phyloP scores from a whole-genome alignment of 2,113 vertebrate genomes.

The Anhinga rufa region DNA sequence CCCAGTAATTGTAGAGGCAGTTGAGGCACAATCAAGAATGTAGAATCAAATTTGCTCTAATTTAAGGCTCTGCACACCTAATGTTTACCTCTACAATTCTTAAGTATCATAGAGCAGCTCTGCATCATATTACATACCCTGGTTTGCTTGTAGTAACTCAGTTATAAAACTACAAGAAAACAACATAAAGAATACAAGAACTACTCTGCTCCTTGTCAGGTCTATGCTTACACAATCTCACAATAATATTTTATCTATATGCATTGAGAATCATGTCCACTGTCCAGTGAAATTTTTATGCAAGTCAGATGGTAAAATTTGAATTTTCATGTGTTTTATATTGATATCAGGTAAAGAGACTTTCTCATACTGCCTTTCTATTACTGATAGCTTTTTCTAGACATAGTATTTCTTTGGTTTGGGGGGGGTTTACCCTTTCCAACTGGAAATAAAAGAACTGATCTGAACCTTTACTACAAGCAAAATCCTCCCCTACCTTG shows the following conservation, averaged over 20 bases:
- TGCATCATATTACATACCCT: not conserved
- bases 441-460: constrained; percentile 32
- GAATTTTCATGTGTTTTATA: not conserved
- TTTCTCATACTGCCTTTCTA: not conserved
- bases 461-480: constrained; percentile 19
- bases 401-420: not conserved
- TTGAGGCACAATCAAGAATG: not conserved
- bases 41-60: not conserved
- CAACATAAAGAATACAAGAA: not conserved
- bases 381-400: not conserved
- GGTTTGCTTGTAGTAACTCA: not conserved
- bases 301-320: not conserved
- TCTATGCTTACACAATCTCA: not conserved
- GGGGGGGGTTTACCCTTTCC: not conserved
- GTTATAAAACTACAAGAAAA: not conserved
- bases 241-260: not conserved
- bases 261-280: not conserved
- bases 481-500: not conserved
- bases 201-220: not conserved
- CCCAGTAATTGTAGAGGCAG: not conserved
- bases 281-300: not conserved
- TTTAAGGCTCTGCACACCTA: not conserved
- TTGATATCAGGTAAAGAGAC: not conserved
- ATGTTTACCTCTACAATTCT: not conserved
- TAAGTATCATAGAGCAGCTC: not conserved